Base-by-base conservation (phyloP, 1,140 invertebrate species). In the Octopus sinensis region DNA sequence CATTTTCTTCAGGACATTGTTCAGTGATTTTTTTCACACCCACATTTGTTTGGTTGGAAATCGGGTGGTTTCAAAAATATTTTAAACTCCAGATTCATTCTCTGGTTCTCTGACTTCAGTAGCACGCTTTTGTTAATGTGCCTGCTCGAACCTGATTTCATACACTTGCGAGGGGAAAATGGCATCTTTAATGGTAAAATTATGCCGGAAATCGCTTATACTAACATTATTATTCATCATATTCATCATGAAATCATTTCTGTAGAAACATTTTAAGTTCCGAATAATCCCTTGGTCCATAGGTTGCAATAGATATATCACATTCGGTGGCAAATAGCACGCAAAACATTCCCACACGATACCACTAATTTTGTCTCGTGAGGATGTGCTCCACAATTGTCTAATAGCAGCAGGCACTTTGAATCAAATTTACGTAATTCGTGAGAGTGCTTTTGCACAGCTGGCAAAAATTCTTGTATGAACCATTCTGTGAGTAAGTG, bases 241-340 rank as follows among this genome's bases (percentile, higher is more conserved):
- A 51, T 51, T 76, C 43, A n/a, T 76, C 75, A 4, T 76, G 75
- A 76, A 76, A n/a, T 76, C 75, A 10, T 76, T 76, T 51, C 75
- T 76, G 75, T 76, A 76, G 75, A 23, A 51, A 51, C 10, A 76
- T 17, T 17, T 76, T 51, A 76, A 23, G 75, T 76, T 76, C 43
- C 43, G 3, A 76, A 76, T 76, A 51, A 76, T 51, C 43, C 75
- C 10, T 51, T 4, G 75, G 23, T 76, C 75, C 23, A 76, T 30
- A 23, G 75, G 75, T 76, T 76, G 75, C 1, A 76, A 3, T 1
- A 76, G 4, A 17, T 2, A 76, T 17, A 4, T 30, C 17, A 51
- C 43, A 76, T 76, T 76, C 10, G 75, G 43, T 2, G 75, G 75
- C 3, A 76, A 76, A 23, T 10, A 62, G 56, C 56, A 62, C 4